Percentiles rank a stretch among this genome's conserved stretches.
Conservation (phyloP, 92 coral and sea anemone genomes). For the Ricordea florida region DNA sequence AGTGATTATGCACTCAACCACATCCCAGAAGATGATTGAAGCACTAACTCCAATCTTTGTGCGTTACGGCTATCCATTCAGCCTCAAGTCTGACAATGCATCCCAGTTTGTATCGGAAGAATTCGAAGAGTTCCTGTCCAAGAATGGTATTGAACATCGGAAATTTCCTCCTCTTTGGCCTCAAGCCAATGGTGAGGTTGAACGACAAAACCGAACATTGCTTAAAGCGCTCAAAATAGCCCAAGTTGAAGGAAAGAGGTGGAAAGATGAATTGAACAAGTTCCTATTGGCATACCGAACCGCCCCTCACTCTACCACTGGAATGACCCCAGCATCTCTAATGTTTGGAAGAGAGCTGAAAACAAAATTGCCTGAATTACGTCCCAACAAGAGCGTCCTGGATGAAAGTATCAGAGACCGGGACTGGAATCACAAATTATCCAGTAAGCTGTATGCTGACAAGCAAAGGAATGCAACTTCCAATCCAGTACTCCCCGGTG, state of each 20-base stretch:
- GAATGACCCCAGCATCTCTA: slow-evolving; percentile 34
- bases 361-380: slow-evolving; percentile 36
- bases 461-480: background rate
- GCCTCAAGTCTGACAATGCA: slow-evolving; percentile 37
- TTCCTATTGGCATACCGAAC: slow-evolving; percentile 55
- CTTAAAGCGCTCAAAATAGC: slow-evolving; percentile 37
- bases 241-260: slow-evolving; percentile 30
- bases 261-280: slow-evolving; percentile 36
- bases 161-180: slow-evolving; percentile 42
- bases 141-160: slow-evolving; percentile 16
- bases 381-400: slow-evolving; percentile 21
- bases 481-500: slow-evolving; percentile 10
- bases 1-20: slow-evolving; percentile 37
- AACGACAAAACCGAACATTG: slow-evolving; percentile 36
- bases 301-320: slow-evolving; percentile 46
- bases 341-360: slow-evolving; percentile 49
- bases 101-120: slow-evolving; percentile 36
- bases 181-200: slow-evolving; percentile 53
- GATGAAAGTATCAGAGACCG: slow-evolving; percentile 47
- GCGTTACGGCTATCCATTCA: slow-evolving; percentile 25
- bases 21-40: slow-evolving; percentile 25
- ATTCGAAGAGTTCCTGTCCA: background rate
- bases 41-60: slow-evolving; percentile 33
- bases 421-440: slow-evolving; percentile 34
- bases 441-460: slow-evolving; percentile 33